Evolutionary conservation across 2,888 invertebrate genomes (phyloP), one percentile per base, ranked within the genome.

Genomic region (Apamea monoglypha): DNA sequence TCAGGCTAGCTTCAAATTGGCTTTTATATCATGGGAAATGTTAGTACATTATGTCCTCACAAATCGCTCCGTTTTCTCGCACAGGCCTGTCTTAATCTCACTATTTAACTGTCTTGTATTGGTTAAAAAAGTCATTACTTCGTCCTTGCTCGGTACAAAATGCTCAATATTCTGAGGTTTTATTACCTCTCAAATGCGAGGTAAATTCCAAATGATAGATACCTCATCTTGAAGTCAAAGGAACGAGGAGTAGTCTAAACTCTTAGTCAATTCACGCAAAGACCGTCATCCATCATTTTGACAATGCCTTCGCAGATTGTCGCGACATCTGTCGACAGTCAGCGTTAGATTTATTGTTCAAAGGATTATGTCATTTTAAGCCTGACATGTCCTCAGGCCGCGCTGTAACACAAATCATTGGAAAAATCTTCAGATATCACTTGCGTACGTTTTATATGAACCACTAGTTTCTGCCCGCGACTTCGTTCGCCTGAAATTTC

Each of bases 261-360:
- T 66, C 18, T 1, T 47, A 70, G 86, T 44, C 76, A 68, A 71
- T 78, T 76, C 21, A 25, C 56, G 67, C 32, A 56, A 29, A 36
- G 16, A 78, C 69, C 25, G 14, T 56, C 76, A 86, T 88, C 78
- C 74, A 88, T 88, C 81, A 86, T 64, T 32, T 7, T 32, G 68
- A 73, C 81, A 86, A 88, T 82, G 80, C 74, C 56, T 61, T 72
- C 66, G 25, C 53, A 69, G 75, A 81, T 79, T 82, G 76, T 44
- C n/a, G 36, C n/a, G 74, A 61, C 80, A 72, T 86, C 86, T 79
- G 82, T 1, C 7, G 74, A 75, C 70, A 74, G 61, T 36, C 14
- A 12, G 56, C 71, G 29, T 73, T 53, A 87, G 82, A 87, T 87
- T 85, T 75, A 87, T 81, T 73, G 84, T 82, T 64, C 40, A 12